Evolutionary conservation across 2,888 invertebrate genomes (phyloP), one percentile per base, ranked within the genome.

Genomic region (Ectropis crepuscularia): DNA sequence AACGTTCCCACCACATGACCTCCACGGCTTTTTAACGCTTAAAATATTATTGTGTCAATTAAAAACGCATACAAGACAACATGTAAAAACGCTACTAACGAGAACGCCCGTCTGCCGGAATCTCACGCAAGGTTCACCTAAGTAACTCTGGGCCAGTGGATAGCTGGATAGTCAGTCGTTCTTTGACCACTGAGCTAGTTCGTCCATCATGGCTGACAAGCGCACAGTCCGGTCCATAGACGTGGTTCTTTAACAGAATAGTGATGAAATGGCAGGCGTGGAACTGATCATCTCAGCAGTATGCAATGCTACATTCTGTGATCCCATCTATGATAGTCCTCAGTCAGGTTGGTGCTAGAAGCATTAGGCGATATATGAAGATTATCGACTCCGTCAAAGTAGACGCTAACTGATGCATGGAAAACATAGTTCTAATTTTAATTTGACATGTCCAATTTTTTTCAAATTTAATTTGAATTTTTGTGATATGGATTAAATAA

Each of bases 271-370:
- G 89, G 80, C 81, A 61, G 92, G 92, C 49, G 68, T 91, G 71
- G 88, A 90, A 45, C 78, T 92, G 36, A 88, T 93, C 57, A 80
- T 90, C 57, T 85, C 92, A 6, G 76, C 90, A 43, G 80, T 93
- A 68, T 93, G 92, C 76, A 93, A 92, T 70, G 86, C 86, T 0
- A 88, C 87, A 2, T 82, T 86, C 71, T 92, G 92, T 74, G 85
- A 87, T 57, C 71, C 79, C 10, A 69, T 82, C 12, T 84, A 84
- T 72, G 87, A 89, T 70, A 87, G 86, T 54, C 77, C 85, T 7
- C 6, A 70, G 5, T 42, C 73, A 70, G 85, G 87, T 87, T 69
- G 2, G 60, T 39, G n/a, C 16, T 28, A 28, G 16, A 28, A 28
- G 16, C 16, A 28, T 28, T 28, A 28, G 16, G 16, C n/a, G n/a